Conservation (phyloP, 2,888 invertebrate species). For the Agrilus biguttatus region DNA sequence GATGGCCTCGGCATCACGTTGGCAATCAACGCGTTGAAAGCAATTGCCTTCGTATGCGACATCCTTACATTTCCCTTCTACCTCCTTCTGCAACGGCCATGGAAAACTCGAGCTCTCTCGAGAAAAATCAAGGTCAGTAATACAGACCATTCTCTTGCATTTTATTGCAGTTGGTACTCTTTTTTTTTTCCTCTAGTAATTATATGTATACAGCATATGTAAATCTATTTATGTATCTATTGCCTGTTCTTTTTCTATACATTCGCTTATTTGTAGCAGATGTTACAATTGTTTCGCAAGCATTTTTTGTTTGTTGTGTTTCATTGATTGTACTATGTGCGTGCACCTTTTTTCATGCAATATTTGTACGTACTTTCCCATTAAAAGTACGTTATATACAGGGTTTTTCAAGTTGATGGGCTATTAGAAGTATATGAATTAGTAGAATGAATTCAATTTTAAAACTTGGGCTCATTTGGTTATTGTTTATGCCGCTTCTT, state of each 20-base stretch:
- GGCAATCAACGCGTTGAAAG: conserved; percentile 63
- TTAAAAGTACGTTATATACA: too few relatives aligned
- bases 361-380: background rate
- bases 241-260: background rate
- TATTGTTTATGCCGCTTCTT: too few relatives aligned
- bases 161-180: conserved; percentile 1
- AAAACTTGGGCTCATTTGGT: too few relatives aligned
- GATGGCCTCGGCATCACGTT: conserved; percentile 45
- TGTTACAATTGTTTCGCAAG: background rate
- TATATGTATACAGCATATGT: background rate
- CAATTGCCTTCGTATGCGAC: conserved; percentile 75
- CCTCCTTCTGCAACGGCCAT: conserved; percentile 73
- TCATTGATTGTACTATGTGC: background rate
- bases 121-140: conserved; percentile 59
- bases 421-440: too few relatives aligned
- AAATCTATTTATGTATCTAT: background rate
- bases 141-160: conserved; percentile 5
- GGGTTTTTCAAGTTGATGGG: too few relatives aligned
- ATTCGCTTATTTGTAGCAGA: background rate
- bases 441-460: too few relatives aligned
- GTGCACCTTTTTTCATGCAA: background rate
- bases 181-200: background rate
- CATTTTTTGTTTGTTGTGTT: background rate
- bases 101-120: conserved; percentile 66
- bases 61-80: conserved; percentile 84